Conservation (phyloP, 1,140 invertebrate species). For the Riptortus pedestris region DNA sequence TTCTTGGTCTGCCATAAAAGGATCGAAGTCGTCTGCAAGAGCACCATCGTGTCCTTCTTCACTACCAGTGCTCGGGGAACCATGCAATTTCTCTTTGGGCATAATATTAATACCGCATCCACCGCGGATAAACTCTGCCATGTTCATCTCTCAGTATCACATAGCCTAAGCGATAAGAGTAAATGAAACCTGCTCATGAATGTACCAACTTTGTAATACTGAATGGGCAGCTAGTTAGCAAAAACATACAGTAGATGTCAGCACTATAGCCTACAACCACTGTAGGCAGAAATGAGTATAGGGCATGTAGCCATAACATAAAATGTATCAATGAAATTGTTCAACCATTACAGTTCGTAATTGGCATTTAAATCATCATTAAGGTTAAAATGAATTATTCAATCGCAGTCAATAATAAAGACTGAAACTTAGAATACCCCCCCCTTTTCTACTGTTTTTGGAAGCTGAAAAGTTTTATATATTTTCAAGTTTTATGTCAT, state of each 20-base stretch:
- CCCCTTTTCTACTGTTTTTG: too few relatives aligned
- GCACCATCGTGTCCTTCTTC: slow-evolving; percentile 62
- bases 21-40: slow-evolving; percentile 60
- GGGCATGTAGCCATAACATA: too few relatives aligned
- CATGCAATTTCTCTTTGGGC: slow-evolving; percentile 45
- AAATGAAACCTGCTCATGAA: neutral
- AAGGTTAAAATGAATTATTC: too few relatives aligned
- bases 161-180: slow-evolving; percentile 6
- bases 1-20: slow-evolving; percentile 52
- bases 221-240: neutral
- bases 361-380: too few relatives aligned
- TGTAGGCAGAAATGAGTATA: too few relatives aligned
- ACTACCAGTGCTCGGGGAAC: slow-evolving; percentile 70
- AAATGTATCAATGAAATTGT: too few relatives aligned
- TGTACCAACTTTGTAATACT: neutral
- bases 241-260: neutral
- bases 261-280: too few relatives aligned
- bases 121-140: slow-evolving; percentile 49
- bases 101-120: slow-evolving; percentile 43
- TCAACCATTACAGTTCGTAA: too few relatives aligned
- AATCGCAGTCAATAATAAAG: too few relatives aligned
- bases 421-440: too few relatives aligned
- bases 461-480: too few relatives aligned
- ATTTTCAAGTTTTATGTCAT: too few relatives aligned
- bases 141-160: slow-evolving; percentile 30